Evolutionary conservation across 2,888 invertebrate species (phyloP).

Genomic region (Pammene aurita): DNA sequence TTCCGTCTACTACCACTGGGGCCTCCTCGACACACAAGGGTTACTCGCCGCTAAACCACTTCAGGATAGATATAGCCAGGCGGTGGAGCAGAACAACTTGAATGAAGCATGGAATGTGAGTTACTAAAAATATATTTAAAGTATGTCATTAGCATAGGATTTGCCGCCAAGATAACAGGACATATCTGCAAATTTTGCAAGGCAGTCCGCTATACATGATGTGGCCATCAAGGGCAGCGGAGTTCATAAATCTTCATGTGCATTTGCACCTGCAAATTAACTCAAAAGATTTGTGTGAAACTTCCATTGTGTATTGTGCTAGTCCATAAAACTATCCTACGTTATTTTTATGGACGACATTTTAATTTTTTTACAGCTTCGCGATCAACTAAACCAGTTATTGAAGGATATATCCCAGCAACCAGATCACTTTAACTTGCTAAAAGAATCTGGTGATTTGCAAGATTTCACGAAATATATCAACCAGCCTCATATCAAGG

Average conservation of each 20-base stretch:
- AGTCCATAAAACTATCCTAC: no score
- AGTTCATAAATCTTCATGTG: no score
- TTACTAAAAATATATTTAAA: conserved; percentile 22
- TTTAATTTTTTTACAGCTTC: conserved; percentile 53
- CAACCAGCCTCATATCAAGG: conserved; percentile 77
- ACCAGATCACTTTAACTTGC: conserved; percentile 58
- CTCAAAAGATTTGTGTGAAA: no score
- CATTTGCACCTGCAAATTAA: no score
- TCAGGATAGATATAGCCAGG: conserved; percentile 71
- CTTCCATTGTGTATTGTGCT: no score
- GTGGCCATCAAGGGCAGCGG: no score
- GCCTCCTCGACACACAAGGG: conserved; percentile 78
- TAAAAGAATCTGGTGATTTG: conserved; percentile 68
- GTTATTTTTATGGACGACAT: no score
- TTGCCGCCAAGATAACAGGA: no score
- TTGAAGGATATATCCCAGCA: conserved; percentile 59
- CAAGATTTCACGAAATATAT: conserved; percentile 82
- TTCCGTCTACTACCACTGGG: conserved; percentile 76
- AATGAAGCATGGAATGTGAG: conserved; percentile 72
- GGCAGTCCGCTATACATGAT: no score
- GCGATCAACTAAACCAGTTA: conserved; percentile 55
- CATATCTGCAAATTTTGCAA: no score
- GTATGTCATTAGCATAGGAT: no score
- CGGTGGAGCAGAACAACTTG: conserved; percentile 60
- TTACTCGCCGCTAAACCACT: conserved; percentile 58